Base-by-base conservation (phyloP, 2,113 vertebrate species). In the Thunnus maccoyii region DNA sequence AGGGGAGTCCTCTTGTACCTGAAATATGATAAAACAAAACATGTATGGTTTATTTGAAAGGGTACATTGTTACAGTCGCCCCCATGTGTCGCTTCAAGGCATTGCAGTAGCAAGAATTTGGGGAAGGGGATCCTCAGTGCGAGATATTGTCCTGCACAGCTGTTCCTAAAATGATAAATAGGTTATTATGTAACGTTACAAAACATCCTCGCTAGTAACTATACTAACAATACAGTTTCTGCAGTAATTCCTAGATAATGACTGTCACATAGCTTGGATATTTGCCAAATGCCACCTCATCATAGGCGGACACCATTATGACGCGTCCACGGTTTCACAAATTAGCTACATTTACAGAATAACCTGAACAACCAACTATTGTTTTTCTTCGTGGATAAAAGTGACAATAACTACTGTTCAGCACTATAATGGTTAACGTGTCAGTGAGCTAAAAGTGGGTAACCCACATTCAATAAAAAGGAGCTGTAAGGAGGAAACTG, bases 1-100 rank as follows among this genome's bases (percentile, higher is more conserved):
- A 0, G 98, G 97, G 0, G 98, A 99, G 72, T 96, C 96, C 79
- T 96, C 96, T 20, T 99, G 97, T 27, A 99, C 92, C 97, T 99
- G 75, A 57, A 84, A 73, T 3, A 13, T 55, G 3, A 36, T 55
- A 46, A 36, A 27, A 50, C 0, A 44, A 17, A 67, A 13, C 69
- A 25, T 48, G 6, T 52, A 41, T 73, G 7, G 47, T 64, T 50
- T 58, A 2, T 46, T 55, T 44, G 25, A 50, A 14, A 74, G 30
- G 4, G 2, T 12, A 17, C 41, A 25, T 1, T 71, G n/a, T 36
- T 12, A 61, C 0, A 36, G 61, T 67, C 90, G 69, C 80, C 85
- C n/a, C 66, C 82, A 0, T 56, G 81, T 66, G 90, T 68, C 58
- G 9, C 5, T 1, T 63, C 25, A 0, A 15, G 11, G 8, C 3